These are phyloP conservation scores for Holacanthus passer DNA, from an alignment of 2,113 vertebrate genomes.

Conservation along the genomic window DNA sequence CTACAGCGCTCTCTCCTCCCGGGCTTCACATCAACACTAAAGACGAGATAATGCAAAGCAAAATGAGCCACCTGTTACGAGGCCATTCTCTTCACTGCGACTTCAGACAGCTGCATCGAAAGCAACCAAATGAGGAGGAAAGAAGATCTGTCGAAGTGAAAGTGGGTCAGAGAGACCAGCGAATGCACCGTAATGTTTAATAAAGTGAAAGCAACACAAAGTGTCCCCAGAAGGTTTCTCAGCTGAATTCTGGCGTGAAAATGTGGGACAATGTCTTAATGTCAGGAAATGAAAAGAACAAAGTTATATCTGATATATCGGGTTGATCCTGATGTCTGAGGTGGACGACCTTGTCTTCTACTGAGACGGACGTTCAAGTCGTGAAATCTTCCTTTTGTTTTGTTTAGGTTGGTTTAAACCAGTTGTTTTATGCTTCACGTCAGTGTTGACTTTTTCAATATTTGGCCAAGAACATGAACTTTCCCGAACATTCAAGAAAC, in stretches of 20 bases:
- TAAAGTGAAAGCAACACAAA: slow-evolving; percentile 27
- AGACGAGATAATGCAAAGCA: neutral
- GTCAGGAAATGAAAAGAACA: too few species aligned
- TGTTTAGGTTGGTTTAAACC: too few species aligned
- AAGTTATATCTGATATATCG: too few species aligned
- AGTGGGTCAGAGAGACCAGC: slow-evolving; percentile 49
- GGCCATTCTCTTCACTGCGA: neutral
- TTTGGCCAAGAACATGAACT: too few species aligned
- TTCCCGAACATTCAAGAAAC: too few species aligned
- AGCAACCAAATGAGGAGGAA: slow-evolving; percentile 17
- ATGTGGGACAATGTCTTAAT: neutral
- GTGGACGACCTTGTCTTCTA: too few species aligned
- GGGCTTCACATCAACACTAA: neutral
- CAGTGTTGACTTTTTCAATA: too few species aligned
- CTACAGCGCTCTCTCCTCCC: neutral
- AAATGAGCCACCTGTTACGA: neutral
- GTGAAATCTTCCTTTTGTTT: too few species aligned
- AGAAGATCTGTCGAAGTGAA: slow-evolving; percentile 22
- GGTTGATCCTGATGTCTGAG: too few species aligned
- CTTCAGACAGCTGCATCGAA: slow-evolving; percentile 34
- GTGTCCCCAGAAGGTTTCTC: neutral
- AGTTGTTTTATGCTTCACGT: too few species aligned
- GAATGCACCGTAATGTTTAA: neutral
- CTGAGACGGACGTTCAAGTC: too few species aligned
- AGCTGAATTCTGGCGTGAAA: neutral